phyloP scores from a whole-genome alignment of 2,113 vertebrate species.

The Todiramphus saurophagus region DNA sequence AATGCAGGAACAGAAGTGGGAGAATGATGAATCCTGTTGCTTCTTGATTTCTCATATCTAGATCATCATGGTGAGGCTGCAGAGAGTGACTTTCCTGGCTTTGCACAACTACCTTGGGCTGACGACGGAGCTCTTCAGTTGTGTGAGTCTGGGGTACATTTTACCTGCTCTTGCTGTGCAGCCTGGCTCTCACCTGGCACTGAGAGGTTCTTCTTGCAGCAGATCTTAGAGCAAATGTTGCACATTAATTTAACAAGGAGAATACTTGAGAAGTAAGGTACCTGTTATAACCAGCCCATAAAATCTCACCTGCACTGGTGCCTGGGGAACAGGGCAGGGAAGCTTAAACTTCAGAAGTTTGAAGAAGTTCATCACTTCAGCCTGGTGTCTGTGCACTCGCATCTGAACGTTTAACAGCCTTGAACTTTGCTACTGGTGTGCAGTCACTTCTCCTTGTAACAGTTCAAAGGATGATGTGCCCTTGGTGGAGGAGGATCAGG shows the following conservation, averaged over 20 bases:
- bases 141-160: conserved; percentile 73
- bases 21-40: neutral
- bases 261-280: neutral
- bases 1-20: neutral
- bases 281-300: neutral
- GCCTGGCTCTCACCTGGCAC: neutral
- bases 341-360: neutral
- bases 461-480: neutral
- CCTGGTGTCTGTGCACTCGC: neutral
- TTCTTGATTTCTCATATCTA: conserved; percentile 10
- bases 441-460: neutral
- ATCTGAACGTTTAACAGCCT: neutral
- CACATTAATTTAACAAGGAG: neutral
- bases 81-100: conserved; percentile 93
- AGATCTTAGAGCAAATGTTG: neutral
- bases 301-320: neutral
- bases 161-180: neutral
- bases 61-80: conserved; percentile 97
- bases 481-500: neutral
- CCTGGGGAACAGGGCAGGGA: neutral
- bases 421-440: accelerated
- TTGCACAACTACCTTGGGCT: conserved; percentile 94
- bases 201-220: neutral
- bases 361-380: neutral
- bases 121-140: conserved; percentile 92